Percentiles rank a stretch among this genome's conserved stretches.
These are phyloP conservation scores for Mantis religiosa DNA, from an alignment of 2,888 invertebrate species.

Conservation along the genomic window DNA sequence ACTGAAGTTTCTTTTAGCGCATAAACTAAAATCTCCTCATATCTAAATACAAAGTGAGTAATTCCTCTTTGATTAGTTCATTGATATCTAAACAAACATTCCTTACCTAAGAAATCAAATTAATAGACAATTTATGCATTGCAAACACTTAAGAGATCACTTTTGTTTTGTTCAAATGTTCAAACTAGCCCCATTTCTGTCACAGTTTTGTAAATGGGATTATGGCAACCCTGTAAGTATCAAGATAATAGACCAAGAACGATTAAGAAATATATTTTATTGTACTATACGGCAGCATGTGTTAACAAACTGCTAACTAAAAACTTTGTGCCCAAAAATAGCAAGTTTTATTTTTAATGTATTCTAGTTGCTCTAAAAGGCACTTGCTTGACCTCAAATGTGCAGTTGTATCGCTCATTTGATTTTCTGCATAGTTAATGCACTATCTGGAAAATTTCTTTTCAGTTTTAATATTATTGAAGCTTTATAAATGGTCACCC, in stretches of 20 bases:
- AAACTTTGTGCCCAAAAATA: background rate
- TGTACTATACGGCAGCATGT: background rate
- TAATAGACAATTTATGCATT: too few relatives aligned
- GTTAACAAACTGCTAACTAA: background rate
- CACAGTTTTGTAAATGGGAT: too few relatives aligned
- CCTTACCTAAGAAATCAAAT: too few relatives aligned
- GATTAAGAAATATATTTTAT: background rate
- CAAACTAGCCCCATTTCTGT: too few relatives aligned
- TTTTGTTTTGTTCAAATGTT: too few relatives aligned
- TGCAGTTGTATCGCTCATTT: background rate
- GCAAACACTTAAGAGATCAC: too few relatives aligned
- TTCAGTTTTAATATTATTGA: background rate
- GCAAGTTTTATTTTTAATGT: background rate
- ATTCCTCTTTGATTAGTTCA: too few relatives aligned
- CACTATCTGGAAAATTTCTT: background rate
- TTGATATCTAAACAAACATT: too few relatives aligned
- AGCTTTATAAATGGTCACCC: background rate
- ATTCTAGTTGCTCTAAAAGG: background rate
- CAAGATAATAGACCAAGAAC: background rate
- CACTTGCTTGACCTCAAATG: background rate
- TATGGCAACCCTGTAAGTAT: too few relatives aligned
- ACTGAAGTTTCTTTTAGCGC: too few relatives aligned
- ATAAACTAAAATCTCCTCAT: too few relatives aligned
- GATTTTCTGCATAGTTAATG: background rate
- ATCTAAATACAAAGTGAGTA: too few relatives aligned